Conservation (phyloP, 2,797 vertebrate genomes). For the Sardinella longiceps region DNA sequence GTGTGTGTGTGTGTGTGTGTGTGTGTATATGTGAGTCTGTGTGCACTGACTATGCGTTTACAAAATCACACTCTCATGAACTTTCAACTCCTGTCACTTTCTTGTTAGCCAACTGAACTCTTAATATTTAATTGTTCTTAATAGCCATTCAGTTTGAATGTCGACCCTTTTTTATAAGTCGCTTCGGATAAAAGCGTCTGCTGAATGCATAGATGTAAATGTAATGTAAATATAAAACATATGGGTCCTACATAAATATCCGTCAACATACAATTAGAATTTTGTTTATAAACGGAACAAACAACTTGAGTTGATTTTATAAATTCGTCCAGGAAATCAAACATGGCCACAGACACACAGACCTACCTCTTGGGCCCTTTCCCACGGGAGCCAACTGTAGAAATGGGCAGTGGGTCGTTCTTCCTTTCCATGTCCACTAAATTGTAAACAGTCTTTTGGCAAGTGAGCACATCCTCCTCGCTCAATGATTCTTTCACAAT, state of each 20-base stretch:
- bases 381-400: slow-evolving; percentile 96
- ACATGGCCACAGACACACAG: not conserved
- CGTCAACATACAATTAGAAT: not conserved
- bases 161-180: no score
- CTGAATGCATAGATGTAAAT: no score
- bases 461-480: slow-evolving; percentile 95
- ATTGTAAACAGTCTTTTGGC: slow-evolving; percentile 98
- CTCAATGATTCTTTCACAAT: slow-evolving; percentile 94
- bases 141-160: no score
- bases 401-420: slow-evolving; percentile 95
- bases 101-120: no score
- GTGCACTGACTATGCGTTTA: no score
- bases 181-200: no score
- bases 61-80: no score
- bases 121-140: no score
- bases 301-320: not conserved
- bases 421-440: slow-evolving; percentile 99
- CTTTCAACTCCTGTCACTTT: no score
- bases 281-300: not conserved
- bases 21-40: no score
- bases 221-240: not conserved
- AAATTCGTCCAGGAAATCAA: not conserved
- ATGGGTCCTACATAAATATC: not conserved
- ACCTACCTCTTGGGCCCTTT: slow-evolving; percentile 95
- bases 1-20: no score